Conservation (phyloP, 2,888 invertebrate genomes). For the Ormyrus thymus region DNA sequence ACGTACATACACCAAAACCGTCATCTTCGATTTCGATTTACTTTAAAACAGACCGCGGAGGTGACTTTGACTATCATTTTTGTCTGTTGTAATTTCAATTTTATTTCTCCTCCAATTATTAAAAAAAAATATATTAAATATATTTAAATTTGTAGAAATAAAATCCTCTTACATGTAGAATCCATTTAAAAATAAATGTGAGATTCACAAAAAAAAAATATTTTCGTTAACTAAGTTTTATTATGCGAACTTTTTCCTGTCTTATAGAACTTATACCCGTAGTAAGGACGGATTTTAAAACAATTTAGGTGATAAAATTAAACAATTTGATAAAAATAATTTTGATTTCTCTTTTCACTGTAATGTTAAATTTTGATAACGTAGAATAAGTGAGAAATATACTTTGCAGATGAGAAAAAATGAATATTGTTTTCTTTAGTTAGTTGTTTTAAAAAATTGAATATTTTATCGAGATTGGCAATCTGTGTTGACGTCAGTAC, state of each 20-base stretch:
- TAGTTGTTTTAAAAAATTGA: background rate
- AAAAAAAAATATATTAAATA: background rate
- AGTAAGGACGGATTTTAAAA: too few relatives aligned
- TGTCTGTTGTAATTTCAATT: slow-evolving; percentile 30
- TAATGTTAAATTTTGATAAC: too few relatives aligned
- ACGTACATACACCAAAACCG: slow-evolving; percentile 56
- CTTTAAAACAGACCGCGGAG: slow-evolving; percentile 66
- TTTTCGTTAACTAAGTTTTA: too few relatives aligned
- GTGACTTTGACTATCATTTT: slow-evolving; percentile 66
- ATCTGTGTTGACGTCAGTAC: slow-evolving; percentile 8
- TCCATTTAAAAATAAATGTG: background rate
- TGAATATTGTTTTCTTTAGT: too few relatives aligned
- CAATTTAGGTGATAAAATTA: too few relatives aligned
- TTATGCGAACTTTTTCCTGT: too few relatives aligned
- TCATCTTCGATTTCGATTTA: slow-evolving; percentile 58
- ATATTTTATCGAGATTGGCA: slow-evolving; percentile 24
- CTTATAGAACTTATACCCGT: too few relatives aligned
- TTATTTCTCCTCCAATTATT: background rate
- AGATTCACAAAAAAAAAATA: too few relatives aligned
- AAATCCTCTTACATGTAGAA: background rate
- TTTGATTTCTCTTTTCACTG: too few relatives aligned
- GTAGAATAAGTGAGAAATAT: too few relatives aligned
- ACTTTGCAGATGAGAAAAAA: too few relatives aligned
- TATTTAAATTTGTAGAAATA: background rate
- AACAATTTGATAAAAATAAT: too few relatives aligned